These are phyloP conservation scores for Dendropsophus ebraccatus DNA, from an alignment of 2,113 vertebrate species.

Conservation along the genomic window DNA sequence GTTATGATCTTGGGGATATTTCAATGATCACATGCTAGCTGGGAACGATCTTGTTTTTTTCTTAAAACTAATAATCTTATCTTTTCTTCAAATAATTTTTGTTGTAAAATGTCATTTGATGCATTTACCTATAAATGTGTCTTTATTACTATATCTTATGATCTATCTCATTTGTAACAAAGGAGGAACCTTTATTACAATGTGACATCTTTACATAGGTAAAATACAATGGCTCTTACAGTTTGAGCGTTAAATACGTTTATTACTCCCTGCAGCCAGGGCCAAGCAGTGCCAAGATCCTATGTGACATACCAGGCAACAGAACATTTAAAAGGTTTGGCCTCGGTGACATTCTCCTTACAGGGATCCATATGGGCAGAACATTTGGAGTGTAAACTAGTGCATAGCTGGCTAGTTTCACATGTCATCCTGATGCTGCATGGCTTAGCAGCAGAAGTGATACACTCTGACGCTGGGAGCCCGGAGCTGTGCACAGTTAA, in stretches of 20 bases:
- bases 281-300: background rate
- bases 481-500: constrained; percentile 74
- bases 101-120: no score
- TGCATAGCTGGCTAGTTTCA: constrained; percentile 78
- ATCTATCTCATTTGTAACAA: background rate
- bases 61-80: no score
- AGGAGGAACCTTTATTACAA: background rate
- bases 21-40: no score
- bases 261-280: background rate
- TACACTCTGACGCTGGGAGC: constrained; percentile 77
- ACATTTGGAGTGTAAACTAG: constrained; percentile 80
- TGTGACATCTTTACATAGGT: background rate
- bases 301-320: constrained; percentile 17
- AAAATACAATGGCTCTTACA: background rate
- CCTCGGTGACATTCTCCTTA: constrained; percentile 67
- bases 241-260: background rate
- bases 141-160: no score
- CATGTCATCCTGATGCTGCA: constrained; percentile 78
- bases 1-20: no score
- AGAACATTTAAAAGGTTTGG: constrained; percentile 59
- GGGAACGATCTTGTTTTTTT: no score
- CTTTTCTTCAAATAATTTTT: no score
- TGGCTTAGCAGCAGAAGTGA: constrained; percentile 78
- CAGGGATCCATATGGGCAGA: constrained; percentile 73
- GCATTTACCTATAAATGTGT: no score